Base-by-base conservation (phyloP, 23 tunicate genomes). In the Ciona savignyi region DNA sequence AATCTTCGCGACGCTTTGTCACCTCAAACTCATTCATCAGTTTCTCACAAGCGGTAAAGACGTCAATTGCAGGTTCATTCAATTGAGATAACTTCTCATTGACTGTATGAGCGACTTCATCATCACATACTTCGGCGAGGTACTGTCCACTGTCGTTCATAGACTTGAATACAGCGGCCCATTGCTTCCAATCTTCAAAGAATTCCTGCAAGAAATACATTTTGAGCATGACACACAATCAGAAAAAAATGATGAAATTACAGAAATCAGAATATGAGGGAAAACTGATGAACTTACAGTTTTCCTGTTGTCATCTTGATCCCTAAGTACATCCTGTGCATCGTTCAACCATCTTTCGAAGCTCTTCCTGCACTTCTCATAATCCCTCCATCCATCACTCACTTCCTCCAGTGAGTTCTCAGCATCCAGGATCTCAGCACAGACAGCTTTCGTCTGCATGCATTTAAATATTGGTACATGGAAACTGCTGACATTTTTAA, bases 111-210 rank as follows among this genome's bases (percentile, higher is more conserved):
- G 85, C 77, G 0, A 70, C 64, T 23, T 29, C 73, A 20, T 70
- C 74, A 63, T 79, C 84, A 74, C 96, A 89, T 0, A 65, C 30
- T 49, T 83, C 85, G 66, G 66, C 62, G 21, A 89, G 81, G 42
- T 71, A 78, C 23, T 83, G 51, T 56, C 85, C 96, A 62, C 77
- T 65, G 73, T 72, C 77, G 65, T 80, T 82, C 67, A 88, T 33
- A 3, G 60, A 32, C 3, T 72, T 31, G 67, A 70, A 69, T 0
- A 73, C 73, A 2, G 56, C 69, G 0, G n/a, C 67, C 84, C 83
- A 88, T 2, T 32, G 23, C n/a, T 78, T 28, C 72, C 81, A 78
- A 51, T 82, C 80, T 15, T 88, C 34, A 33, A 88, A 81, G 64
- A 88, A 77, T 23, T 77, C 77, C 87, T 81, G 33, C 56, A 42